Evolutionary conservation across 92 coral and sea anemone genomes (phyloP).

Genomic region (Porites rus): DNA sequence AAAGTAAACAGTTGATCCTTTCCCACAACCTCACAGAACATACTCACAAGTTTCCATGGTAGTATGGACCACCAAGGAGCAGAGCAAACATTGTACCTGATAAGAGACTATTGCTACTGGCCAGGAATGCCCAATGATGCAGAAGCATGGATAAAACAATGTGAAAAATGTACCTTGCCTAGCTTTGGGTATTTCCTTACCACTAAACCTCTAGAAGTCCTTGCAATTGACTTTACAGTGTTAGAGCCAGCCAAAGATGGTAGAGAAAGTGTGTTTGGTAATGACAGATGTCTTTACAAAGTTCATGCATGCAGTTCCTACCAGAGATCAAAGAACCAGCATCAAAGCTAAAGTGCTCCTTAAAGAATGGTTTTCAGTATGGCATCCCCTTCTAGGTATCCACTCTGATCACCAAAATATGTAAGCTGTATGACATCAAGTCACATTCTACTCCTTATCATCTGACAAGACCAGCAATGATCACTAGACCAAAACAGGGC

Average conservation of each 20-base stretch:
- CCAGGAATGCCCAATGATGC: slow-evolving; percentile 58
- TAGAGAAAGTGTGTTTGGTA: slow-evolving; percentile 62
- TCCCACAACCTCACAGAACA: slow-evolving; percentile 61
- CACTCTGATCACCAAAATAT: slow-evolving; percentile 68
- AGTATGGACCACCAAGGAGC: slow-evolving; percentile 74
- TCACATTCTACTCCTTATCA: slow-evolving; percentile 71
- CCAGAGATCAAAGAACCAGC: slow-evolving; percentile 59
- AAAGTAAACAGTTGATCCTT: slow-evolving; percentile 56
- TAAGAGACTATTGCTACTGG: slow-evolving; percentile 67
- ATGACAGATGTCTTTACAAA: slow-evolving; percentile 79
- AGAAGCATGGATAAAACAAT: slow-evolving; percentile 58
- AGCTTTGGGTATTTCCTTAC: slow-evolving; percentile 59
- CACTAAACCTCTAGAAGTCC: slow-evolving; percentile 52
- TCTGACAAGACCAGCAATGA: neutral
- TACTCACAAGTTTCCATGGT: slow-evolving; percentile 47
- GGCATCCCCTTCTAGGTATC: slow-evolving; percentile 58
- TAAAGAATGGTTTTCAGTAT: slow-evolving; percentile 75
- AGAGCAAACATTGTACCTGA: slow-evolving; percentile 57
- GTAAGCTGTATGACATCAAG: slow-evolving; percentile 55
- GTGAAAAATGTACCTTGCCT: slow-evolving; percentile 54
- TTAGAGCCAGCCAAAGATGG: slow-evolving; percentile 64
- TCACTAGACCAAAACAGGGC: no score
- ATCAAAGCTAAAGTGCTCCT: slow-evolving; percentile 65
- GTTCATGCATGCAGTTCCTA: slow-evolving; percentile 65
- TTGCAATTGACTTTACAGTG: slow-evolving; percentile 70